A percentile compares a stretch with the other conserved stretches of the same genome.
These are phyloP conservation scores for Ferdinandea cuprea DNA, from an alignment of 2,888 invertebrate species.

Conservation along the genomic window DNA sequence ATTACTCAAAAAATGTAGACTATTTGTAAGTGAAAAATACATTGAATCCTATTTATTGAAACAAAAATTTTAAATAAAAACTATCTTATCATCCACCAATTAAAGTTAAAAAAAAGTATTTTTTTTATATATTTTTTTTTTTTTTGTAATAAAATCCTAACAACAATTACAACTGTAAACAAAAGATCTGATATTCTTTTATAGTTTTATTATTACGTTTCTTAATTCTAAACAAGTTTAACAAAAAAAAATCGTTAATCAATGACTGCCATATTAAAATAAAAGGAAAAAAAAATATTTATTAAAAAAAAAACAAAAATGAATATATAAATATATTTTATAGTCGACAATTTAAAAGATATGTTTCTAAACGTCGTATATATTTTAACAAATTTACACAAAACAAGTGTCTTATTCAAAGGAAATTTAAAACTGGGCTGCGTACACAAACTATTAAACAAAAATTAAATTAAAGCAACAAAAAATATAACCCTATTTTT, in stretches of 20 bases:
- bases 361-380: constrained; percentile 18
- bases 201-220: constrained; percentile 47
- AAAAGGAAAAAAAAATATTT: constrained; percentile 64
- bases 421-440: constrained; percentile 51
- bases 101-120: constrained; percentile 52
- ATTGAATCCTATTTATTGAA: constrained; percentile 54
- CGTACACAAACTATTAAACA: constrained; percentile 23
- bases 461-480: constrained; percentile 31
- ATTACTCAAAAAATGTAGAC: constrained; percentile 21
- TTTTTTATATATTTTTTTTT: constrained; percentile 37
- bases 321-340: constrained; percentile 41
- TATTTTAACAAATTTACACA: constrained; percentile 32
- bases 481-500: neutral
- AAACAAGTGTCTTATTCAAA: constrained; percentile 61
- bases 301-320: constrained; percentile 31
- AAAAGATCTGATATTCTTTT: constrained; percentile 73
- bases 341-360: constrained; percentile 22
- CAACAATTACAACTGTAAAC: constrained; percentile 64
- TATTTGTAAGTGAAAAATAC: constrained; percentile 18
- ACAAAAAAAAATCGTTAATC: constrained; percentile 52
- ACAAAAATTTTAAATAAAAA: constrained; percentile 29
- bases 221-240: constrained; percentile 57
- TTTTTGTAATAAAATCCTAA: constrained; percentile 35
- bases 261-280: constrained; percentile 73
- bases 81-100: constrained; percentile 50